Evolutionary conservation across 2,113 vertebrate species (phyloP), one percentile per base, ranked within the genome.

Genomic region (Zingel zingel): DNA sequence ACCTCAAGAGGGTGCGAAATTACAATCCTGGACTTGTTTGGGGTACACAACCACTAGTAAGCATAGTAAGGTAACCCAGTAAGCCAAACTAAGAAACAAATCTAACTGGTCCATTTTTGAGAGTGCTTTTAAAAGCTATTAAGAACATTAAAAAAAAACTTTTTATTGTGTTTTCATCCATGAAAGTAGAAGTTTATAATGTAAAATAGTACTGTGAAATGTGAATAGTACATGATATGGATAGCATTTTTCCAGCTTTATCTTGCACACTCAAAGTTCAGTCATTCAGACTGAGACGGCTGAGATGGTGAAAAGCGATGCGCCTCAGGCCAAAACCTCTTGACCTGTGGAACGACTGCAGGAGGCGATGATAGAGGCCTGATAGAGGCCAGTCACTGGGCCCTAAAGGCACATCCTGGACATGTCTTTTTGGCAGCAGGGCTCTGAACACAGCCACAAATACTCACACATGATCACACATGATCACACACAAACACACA

Each of bases 261-360:
- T 23, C 30, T 75, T 15, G 27, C 6, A 53, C 27, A 47, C 36
- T 33, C 6, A 45, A 6, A n/a, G 59, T 86, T 70, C 36, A 59
- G 75, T 82, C 54, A 21, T 57, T 88, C 74, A 57, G 50, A 45
- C 19, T 71, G 76, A 81, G 69, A 45, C 12, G 30, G 23, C 71
- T 68, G 56, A 82, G 51, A 81, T 63, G 85, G 74, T 89, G 87
- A 90, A 90, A 90, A 83, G 86, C 36, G 66, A 80, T 86, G 81
- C 67, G 72, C 82, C 83, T 77, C 82, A 83, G 80, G 77, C 85
- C 80, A 7, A 76, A 92, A 74, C 86, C 89, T 91, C 85, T 93
- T 94, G 93, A 94, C 91, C 92, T 88, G 87, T 83, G 86, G 89
- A 86, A 90, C 69, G 77, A 88, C 90, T 87, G 84, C 79, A 78